A percentile compares a stretch with the other conserved stretches of the same genome.
phyloP scores from a whole-genome alignment of 2,888 invertebrate species.

The Calephelis perditalis region DNA sequence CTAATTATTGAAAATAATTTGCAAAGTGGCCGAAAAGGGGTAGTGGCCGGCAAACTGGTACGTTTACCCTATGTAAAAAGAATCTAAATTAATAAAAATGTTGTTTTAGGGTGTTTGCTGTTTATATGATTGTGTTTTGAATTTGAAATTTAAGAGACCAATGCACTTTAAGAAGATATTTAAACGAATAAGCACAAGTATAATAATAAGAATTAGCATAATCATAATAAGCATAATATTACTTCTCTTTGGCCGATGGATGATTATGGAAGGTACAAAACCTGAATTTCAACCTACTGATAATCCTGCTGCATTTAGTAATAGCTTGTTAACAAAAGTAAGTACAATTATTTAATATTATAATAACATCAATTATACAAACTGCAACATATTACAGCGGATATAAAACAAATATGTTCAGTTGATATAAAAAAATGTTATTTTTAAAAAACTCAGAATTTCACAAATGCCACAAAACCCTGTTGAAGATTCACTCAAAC shows the following conservation, averaged over 20 bases:
- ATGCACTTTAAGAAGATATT: slow-evolving; percentile 13
- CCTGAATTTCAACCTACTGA: slow-evolving; percentile 92
- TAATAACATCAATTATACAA: neutral
- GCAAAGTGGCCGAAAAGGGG: too few species aligned
- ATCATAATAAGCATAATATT: slow-evolving; percentile 55
- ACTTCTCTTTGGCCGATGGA: slow-evolving; percentile 82
- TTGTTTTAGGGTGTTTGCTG: slow-evolving; percentile 79
- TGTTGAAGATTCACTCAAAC: too few species aligned
- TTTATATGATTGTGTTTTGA: slow-evolving; percentile 80
- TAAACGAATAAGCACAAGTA: slow-evolving; percentile 13
- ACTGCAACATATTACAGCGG: too few species aligned
- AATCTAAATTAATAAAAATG: neutral
- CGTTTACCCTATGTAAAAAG: neutral
- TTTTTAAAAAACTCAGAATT: too few species aligned
- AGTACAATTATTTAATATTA: slow-evolving; percentile 21
- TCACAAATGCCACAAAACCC: too few species aligned
- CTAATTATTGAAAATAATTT: too few species aligned
- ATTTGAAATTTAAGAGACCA: slow-evolving; percentile 15
- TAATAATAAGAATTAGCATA: slow-evolving; percentile 57
- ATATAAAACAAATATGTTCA: too few species aligned
- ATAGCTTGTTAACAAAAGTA: slow-evolving; percentile 81
- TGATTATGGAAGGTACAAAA: slow-evolving; percentile 86
- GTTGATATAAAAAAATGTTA: too few species aligned
- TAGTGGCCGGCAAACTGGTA: too few species aligned
- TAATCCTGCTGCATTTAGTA: slow-evolving; percentile 93